A percentile compares a stretch with the other conserved stretches of the same genome.
phyloP scores from a whole-genome alignment of 2,888 invertebrate genomes.

The Drosophila longiperda region DNA sequence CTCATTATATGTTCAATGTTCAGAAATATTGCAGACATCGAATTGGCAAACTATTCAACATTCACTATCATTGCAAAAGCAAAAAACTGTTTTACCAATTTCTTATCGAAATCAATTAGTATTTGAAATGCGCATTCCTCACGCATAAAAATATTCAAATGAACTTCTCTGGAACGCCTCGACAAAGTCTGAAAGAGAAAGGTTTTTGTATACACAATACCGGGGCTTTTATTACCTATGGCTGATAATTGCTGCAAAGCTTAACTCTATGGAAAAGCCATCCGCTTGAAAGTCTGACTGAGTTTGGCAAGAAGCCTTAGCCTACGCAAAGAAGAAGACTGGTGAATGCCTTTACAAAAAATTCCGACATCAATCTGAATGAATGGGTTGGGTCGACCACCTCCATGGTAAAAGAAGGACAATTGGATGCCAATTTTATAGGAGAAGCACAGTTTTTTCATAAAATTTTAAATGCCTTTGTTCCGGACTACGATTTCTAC shows the following conservation, averaged over 20 bases:
- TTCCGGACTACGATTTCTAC: neutral
- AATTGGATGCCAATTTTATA: neutral
- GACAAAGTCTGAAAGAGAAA: neutral
- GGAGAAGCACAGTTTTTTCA: neutral
- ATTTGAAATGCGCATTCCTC: neutral
- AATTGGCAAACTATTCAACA: neutral
- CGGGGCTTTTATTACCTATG: neutral
- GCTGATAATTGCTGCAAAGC: neutral
- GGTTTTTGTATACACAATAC: neutral
- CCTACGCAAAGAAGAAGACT: neutral
- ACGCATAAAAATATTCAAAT: neutral
- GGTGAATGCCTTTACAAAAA: neutral
- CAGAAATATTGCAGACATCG: neutral
- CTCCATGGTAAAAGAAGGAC: neutral
- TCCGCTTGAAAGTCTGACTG: neutral
- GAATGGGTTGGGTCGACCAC: neutral
- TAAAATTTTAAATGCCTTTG: neutral
- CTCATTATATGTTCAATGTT: neutral
- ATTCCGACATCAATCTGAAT: neutral
- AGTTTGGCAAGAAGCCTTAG: neutral
- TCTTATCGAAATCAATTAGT: constrained; percentile 9
- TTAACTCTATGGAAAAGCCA: neutral
- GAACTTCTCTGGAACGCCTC: neutral
- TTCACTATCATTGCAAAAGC: constrained; percentile 9
- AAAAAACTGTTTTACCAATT: constrained; percentile 24